Evolutionary conservation across 2,888 invertebrate genomes (phyloP), one percentile per base, ranked within the genome.

Genomic region (Drosophila austrosaltans): DNA sequence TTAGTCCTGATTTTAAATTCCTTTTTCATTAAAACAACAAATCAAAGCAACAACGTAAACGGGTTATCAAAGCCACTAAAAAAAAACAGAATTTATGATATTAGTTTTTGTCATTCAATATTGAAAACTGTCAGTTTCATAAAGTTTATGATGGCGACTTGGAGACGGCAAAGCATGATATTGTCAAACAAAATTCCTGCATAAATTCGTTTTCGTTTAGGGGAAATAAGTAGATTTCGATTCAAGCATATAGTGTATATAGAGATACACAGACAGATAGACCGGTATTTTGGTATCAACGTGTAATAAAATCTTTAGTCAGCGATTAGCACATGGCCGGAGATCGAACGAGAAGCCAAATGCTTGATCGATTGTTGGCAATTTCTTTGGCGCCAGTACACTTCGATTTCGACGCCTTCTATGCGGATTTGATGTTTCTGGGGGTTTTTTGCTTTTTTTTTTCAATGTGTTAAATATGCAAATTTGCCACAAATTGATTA

Each of bases 301-400:
- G 77, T 84, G 83, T 84, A 85, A 82, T 85, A 83, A 81, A 85
- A 85, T 69, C 75, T 79, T 76, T 72, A 76, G 81, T 77, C 84
- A 68, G 58, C 69, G 78, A 81, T 81, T 83, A 83, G 75, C 83
- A 84, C 83, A 85, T 77, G 80, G 74, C 63, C 63, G 30, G 53
- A 76, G 68, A 70, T 77, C 57, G 65, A 70, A 65, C 53, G 68
- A 54, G 79, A 78, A 75, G 75, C 72, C 68, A 57, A 72, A 59
- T 64, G 63, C 68, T 74, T 89, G 87, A 89, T 89, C 77, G 79
- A 89, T 89, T 78, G 77, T 76, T 81, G 77, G 65, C 73, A 84
- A 84, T 89, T 86, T 89, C 82, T 80, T 81, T 87, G 89, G 89
- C 88, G 89, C 89, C 89, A 89, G 77, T 48, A 75, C 71, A 61